These are phyloP conservation scores for Chiridota heheva DNA, from an alignment of 35 echinoderm and acorn worm species.

Conservation along the genomic window DNA sequence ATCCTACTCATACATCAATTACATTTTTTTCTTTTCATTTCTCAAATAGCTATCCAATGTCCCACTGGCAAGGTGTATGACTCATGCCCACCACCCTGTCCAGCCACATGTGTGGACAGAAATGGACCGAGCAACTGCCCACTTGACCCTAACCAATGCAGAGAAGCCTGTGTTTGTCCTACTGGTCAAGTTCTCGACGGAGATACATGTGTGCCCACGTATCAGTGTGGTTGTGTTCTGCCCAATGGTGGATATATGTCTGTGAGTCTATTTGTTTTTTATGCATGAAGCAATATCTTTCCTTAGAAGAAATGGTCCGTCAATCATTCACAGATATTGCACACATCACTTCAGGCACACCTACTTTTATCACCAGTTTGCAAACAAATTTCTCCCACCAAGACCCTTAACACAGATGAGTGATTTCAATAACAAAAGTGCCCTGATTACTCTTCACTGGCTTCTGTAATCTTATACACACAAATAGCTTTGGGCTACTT, in stretches of 20 bases:
- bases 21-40: background rate
- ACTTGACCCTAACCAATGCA: background rate
- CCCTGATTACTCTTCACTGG: no score
- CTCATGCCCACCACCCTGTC: conserved; percentile 35
- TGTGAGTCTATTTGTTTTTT: background rate
- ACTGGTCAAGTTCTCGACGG: conserved; percentile 39
- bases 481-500: no score
- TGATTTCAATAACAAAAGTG: no score
- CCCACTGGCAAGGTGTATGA: conserved; percentile 18
- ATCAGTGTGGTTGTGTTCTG: conserved; percentile 33
- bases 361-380: no score
- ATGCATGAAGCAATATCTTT: no score
- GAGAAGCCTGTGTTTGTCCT: conserved; percentile 40
- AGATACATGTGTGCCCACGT: conserved; percentile 24
- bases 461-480: no score
- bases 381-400: no score
- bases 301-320: no score
- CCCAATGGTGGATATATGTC: conserved; percentile 12
- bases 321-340: no score
- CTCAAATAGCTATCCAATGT: conserved; percentile 38
- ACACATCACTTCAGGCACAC: no score
- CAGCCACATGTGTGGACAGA: conserved; percentile 42
- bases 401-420: no score
- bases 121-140: background rate
- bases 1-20: background rate